phyloP scores from a whole-genome alignment of 2,888 invertebrate species.

The Pterostichus niger region DNA sequence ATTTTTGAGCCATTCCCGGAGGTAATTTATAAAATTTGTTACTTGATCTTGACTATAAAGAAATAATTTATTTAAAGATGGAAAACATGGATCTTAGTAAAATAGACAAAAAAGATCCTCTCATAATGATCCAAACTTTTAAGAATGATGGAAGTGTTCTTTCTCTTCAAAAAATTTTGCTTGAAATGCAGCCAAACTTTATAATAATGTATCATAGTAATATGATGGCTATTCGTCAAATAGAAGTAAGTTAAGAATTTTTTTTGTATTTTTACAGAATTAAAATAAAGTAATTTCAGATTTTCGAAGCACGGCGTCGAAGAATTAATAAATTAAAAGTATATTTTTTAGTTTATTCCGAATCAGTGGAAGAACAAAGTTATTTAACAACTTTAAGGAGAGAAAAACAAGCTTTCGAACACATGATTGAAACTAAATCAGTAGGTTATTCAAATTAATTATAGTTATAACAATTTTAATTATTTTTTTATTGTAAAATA shows the following conservation, averaged over 20 bases:
- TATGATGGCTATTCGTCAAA: slow-evolving; percentile 91
- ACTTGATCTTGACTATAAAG: too few relatives aligned
- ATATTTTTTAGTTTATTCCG: slow-evolving; percentile 93
- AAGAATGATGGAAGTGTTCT: slow-evolving; percentile 86
- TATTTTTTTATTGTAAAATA: slow-evolving; percentile 2
- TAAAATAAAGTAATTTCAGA: slow-evolving; percentile 74
- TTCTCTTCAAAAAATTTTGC: slow-evolving; percentile 85
- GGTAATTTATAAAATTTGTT: slow-evolving; percentile 73
- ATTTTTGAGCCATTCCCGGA: slow-evolving; percentile 83
- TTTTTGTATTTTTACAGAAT: neutral
- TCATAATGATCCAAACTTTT: slow-evolving; percentile 88
- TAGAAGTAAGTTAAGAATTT: slow-evolving; percentile 83
- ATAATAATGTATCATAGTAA: slow-evolving; percentile 95
- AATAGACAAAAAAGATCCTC: slow-evolving; percentile 81
- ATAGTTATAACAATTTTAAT: neutral
- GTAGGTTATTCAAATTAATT: slow-evolving; percentile 78
- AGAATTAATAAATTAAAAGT: slow-evolving; percentile 83
- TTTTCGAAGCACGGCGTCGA: slow-evolving; percentile 84
- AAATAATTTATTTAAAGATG: slow-evolving; percentile 76
- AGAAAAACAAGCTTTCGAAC: slow-evolving; percentile 97
- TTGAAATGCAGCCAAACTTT: slow-evolving; percentile 86
- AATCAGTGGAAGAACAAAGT: slow-evolving; percentile 97
- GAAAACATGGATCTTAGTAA: slow-evolving; percentile 85
- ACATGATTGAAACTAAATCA: slow-evolving; percentile 93
- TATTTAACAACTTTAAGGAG: slow-evolving; percentile 93